A percentile compares a stretch with the other conserved stretches of the same genome.
Conservation (phyloP, 2,797 vertebrate genomes). For the Delichon dasypus region DNA sequence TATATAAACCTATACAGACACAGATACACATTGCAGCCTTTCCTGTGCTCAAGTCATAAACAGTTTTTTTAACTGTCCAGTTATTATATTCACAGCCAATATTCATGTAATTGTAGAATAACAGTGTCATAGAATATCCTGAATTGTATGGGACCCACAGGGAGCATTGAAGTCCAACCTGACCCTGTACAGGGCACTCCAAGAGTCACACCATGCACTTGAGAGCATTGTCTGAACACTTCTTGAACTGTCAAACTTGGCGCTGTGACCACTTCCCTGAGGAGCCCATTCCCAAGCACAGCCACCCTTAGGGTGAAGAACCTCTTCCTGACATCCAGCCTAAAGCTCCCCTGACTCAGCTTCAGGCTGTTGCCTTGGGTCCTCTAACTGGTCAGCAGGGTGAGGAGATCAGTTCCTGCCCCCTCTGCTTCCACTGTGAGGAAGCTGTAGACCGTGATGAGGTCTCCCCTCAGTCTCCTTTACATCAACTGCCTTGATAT, state of each 20-base stretch:
- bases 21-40: neutral
- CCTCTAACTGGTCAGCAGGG: neutral
- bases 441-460: neutral
- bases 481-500: neutral
- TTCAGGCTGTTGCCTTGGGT: rapidly evolving
- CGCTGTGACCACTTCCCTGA: neutral
- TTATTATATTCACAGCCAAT: neutral
- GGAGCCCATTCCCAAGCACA: neutral
- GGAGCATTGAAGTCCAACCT: neutral
- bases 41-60: neutral
- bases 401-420: too few species aligned
- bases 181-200: neutral
- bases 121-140: neutral
- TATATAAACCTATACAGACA: neutral
- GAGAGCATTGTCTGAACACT: neutral
- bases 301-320: neutral
- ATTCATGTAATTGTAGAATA: neutral
- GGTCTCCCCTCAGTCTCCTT: neutral
- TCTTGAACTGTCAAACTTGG: neutral
- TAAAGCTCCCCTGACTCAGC: neutral
- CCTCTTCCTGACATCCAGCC: neutral
- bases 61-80: neutral
- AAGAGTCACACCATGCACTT: neutral
- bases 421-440: neutral
- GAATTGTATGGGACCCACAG: neutral